Evolutionary conservation across 2,888 invertebrate species (phyloP).

Genomic region (Lasioglossum villosulum): DNA sequence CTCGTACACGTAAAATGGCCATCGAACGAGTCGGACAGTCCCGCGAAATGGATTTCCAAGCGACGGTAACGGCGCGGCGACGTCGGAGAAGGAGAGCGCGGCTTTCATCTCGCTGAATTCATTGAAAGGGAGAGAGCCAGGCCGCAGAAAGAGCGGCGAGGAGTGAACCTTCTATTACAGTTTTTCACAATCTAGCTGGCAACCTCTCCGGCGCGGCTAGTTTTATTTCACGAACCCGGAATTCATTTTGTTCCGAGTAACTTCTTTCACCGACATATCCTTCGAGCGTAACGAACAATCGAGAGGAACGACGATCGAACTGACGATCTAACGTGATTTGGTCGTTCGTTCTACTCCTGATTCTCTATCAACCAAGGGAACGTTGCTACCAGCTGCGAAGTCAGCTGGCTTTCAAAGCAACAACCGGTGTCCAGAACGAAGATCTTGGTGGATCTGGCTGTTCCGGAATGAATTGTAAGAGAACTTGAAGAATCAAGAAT

Average conservation of each 20-base stretch:
- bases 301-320: too few species aligned
- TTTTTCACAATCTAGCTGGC: not conserved
- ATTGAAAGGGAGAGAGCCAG: not conserved
- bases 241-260: not conserved
- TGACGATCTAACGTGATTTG: not conserved
- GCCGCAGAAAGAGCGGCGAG: not conserved
- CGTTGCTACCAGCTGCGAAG: not conserved
- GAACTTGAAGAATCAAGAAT: not conserved
- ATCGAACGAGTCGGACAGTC: not conserved
- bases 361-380: too few species aligned
- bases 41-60: not conserved
- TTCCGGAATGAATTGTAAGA: not conserved
- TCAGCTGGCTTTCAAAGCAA: not conserved
- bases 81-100: not conserved
- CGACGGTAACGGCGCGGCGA: not conserved
- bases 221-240: not conserved
- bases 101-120: conserved; percentile 1
- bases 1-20: not conserved
- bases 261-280: not conserved
- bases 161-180: not conserved
- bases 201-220: not conserved
- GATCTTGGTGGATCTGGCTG: not conserved
- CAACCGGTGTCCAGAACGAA: not conserved
- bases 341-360: too few species aligned
- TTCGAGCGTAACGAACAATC: not conserved